Conservation (phyloP, 2,113 vertebrate genomes). For the Rhynchomys soricoides region DNA sequence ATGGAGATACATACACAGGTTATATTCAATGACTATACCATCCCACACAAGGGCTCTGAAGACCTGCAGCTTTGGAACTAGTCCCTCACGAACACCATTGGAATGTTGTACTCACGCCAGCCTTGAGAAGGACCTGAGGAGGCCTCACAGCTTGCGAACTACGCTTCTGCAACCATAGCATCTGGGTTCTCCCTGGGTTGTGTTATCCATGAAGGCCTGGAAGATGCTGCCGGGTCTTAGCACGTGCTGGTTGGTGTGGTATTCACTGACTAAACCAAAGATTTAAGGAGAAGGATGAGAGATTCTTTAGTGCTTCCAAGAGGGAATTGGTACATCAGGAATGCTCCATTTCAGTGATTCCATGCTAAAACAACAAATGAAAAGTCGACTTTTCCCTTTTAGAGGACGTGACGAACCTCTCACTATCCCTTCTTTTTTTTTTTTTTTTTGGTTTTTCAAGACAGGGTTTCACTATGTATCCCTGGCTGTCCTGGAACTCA, state of each 20-base stretch:
- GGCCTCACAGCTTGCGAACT: background rate
- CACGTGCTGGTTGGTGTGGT: background rate
- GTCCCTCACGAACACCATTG: no score
- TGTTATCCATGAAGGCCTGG: background rate
- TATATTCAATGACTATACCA: background rate
- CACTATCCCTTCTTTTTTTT: background rate
- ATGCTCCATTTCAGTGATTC: background rate
- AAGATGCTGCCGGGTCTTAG: background rate
- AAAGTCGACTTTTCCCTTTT: background rate
- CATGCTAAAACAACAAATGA: background rate
- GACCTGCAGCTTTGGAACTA: background rate
- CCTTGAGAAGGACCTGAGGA: background rate
- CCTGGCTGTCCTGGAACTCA: no score
- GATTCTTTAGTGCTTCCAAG: background rate
- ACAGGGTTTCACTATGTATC: no score
- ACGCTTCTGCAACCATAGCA: background rate
- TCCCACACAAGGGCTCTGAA: background rate
- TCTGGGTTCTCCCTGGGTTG: background rate
- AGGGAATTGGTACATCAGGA: background rate
- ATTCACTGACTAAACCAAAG: background rate
- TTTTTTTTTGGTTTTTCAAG: no score
- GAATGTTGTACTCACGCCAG: background rate
- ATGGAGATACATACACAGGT: background rate
- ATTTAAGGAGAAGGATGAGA: background rate
- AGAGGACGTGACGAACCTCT: rapidly evolving